Evolutionary conservation across 2,797 vertebrate genomes (phyloP).

Genomic region (Erpetoichthys calabaricus): DNA sequence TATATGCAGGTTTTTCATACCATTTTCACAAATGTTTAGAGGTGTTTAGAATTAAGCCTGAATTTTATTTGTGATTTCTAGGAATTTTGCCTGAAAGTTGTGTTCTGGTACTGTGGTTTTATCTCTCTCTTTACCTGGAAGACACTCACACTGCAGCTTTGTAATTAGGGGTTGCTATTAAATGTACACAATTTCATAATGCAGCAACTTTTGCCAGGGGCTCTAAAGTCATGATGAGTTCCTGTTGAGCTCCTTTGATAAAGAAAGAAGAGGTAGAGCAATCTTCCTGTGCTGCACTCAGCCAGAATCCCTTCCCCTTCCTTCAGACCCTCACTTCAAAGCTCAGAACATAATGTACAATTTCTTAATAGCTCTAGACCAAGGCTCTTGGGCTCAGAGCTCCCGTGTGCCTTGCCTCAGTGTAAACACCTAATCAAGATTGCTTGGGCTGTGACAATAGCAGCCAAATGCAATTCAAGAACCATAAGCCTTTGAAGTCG

Average conservation of each 20-base stretch:
- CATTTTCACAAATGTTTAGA: too few relatives aligned
- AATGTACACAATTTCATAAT: constrained; percentile 55
- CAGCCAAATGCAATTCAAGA: constrained; percentile 99
- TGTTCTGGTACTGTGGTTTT: constrained; percentile 1
- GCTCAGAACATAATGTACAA: constrained; percentile 99
- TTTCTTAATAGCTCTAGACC: constrained; percentile 99
- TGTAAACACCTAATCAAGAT: constrained; percentile 99
- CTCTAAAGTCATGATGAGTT: constrained; percentile 62
- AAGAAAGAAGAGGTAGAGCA: constrained; percentile 68
- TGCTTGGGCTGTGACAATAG: constrained; percentile 93
- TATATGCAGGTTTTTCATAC: too few relatives aligned
- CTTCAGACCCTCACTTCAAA: constrained; percentile 95
- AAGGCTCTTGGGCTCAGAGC: constrained; percentile 83
- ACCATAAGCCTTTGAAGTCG: constrained; percentile 92
- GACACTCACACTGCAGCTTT: constrained; percentile 24
- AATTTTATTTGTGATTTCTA: too few relatives aligned
- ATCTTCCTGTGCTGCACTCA: constrained; percentile 84
- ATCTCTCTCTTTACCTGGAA: constrained; percentile 32
- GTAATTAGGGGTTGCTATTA: constrained; percentile 51
- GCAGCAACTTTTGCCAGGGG: constrained; percentile 54
- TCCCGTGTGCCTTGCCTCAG: constrained; percentile 87
- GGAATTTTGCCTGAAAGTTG: too few relatives aligned
- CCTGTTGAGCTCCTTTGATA: constrained; percentile 70
- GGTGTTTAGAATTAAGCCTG: too few relatives aligned
- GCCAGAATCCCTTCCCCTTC: constrained; percentile 71